These are phyloP conservation scores for Calycopis cecrops DNA, from an alignment of 1,140 invertebrate species.

Conservation along the genomic window DNA sequence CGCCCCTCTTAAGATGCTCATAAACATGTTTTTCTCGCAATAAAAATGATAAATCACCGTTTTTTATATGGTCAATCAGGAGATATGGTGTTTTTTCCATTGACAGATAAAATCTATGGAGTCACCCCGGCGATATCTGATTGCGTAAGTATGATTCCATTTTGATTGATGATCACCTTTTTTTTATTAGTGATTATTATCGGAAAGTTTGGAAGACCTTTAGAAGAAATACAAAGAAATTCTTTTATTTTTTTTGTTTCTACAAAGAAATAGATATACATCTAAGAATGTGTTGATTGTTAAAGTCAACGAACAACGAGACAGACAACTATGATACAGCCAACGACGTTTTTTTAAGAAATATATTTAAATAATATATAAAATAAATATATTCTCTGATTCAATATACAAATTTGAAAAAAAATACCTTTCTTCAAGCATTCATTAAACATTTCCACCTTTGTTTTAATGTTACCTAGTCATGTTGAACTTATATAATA, in stretches of 20 bases:
- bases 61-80: constrained; percentile 72
- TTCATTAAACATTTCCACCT: too few relatives aligned
- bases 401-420: too few relatives aligned
- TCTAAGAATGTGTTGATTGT: too few relatives aligned
- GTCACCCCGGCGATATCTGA: constrained; percentile 35
- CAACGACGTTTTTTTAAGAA: too few relatives aligned
- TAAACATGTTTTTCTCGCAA: constrained; percentile 72
- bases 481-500: too few relatives aligned
- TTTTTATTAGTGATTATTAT: constrained; percentile 14
- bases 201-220: neutral
- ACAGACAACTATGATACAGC: too few relatives aligned
- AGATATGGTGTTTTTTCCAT: constrained; percentile 60
- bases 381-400: too few relatives aligned
- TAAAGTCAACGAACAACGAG: too few relatives aligned
- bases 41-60: constrained; percentile 73
- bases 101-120: constrained; percentile 56
- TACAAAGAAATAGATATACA: too few relatives aligned
- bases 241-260: neutral
- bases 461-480: too few relatives aligned
- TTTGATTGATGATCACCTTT: constrained; percentile 46
- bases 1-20: constrained; percentile 67
- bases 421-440: too few relatives aligned
- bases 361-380: too few relatives aligned
- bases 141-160: constrained; percentile 39
- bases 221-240: neutral